phyloP scores from a whole-genome alignment of 1,140 invertebrate genomes.

The Sinella curviseta region DNA sequence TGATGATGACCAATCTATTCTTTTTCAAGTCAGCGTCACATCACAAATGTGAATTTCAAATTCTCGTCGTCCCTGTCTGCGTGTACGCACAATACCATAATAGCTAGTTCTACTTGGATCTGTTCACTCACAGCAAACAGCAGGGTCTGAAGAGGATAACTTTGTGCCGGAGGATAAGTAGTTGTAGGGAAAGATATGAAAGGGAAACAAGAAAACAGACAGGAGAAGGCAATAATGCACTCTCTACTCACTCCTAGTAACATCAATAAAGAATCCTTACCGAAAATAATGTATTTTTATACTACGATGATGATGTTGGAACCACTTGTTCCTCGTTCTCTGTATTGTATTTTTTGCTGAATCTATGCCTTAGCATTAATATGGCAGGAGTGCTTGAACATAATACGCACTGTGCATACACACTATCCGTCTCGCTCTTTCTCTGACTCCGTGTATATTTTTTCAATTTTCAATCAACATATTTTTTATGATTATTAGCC shows the following conservation, averaged over 20 bases:
- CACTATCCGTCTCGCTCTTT: neutral
- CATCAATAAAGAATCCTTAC: slow-evolving; percentile 4
- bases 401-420: too few species aligned
- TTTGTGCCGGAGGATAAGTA: slow-evolving; percentile 4
- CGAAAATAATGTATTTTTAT: neutral
- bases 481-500: slow-evolving; percentile 27
- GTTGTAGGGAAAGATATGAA: neutral
- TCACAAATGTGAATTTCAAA: neutral
- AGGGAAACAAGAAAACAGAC: slow-evolving; percentile 2
- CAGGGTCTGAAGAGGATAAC: too few species aligned
- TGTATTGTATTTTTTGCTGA: neutral
- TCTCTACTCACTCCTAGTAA: neutral
- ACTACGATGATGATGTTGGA: neutral
- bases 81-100: too few species aligned
- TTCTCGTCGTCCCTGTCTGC: too few species aligned
- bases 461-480: slow-evolving; percentile 26
- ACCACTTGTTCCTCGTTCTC: neutral
- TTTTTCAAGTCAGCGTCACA: neutral
- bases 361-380: neutral
- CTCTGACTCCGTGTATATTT: neutral
- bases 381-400: too few species aligned
- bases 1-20: slow-evolving; percentile 3
- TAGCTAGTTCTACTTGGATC: neutral
- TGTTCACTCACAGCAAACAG: too few species aligned
- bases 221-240: slow-evolving; percentile 2